Base-by-base conservation (phyloP, 2,797 vertebrate species). In the Hephaestus fuliginosus region DNA sequence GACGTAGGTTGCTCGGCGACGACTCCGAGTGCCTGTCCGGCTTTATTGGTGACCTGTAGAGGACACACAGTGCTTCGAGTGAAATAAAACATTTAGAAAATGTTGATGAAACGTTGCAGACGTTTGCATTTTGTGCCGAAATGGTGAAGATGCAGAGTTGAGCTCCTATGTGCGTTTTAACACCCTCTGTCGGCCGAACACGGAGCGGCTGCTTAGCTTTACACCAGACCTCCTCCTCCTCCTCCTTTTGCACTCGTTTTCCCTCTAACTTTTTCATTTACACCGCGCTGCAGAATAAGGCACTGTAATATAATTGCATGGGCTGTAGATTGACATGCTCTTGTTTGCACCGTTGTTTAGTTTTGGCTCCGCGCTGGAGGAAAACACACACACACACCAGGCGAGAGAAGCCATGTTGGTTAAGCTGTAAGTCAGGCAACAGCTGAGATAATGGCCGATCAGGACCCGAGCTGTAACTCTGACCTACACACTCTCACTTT, bases 361-460 rank as follows among this genome's bases (percentile, higher is more conserved):
- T 74, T 11, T 80, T 52, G 39, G 18, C 62, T 55, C 17, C 17
- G 68, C 63, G 33, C 30, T 76, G 84, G 70, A 82, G 79, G 89
- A 86, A 79, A 33, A 5, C 30, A 33, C 30, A 33, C 30, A 33
- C 30, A 33, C 30, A 33, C 71, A 81, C 63, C 73, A 56, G 80
- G 43, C 61, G 48, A 74, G 86, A 93, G 94, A 89, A 91, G 93
- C 93, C 93, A 93, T 94, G 93, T 94, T 93, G 90, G 91, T 93
- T 91, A 87, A 94, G 92, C 92, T 89, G 88, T 63, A 89, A 91
- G 88, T 90, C 88, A 65, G 91, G 83, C 88, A 91, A 90, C 94
- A 91, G 92, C 92, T 92, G 92, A 93, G 93, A 92, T 94, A 94
- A 95, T 94, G 93, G 94, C 94, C 92, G 93, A 93, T 93, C 92